These are phyloP conservation scores for Dasyurus viverrinus DNA, from an alignment of 2,113 vertebrate species.

Conservation along the genomic window DNA sequence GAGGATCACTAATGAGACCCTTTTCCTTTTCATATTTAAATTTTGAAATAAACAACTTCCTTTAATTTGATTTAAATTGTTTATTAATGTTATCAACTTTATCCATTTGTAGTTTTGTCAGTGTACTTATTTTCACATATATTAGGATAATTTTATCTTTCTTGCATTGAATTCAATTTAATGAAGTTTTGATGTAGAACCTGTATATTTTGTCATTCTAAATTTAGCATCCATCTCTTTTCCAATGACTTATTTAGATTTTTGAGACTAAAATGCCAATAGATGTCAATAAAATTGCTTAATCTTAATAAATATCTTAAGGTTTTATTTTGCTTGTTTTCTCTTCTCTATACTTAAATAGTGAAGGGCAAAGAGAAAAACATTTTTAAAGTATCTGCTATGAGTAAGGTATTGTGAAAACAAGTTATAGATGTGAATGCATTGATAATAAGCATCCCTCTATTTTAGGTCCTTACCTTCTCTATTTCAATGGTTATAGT, in stretches of 20 bases:
- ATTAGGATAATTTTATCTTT: slow-evolving; percentile 1
- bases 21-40: slow-evolving; percentile 56
- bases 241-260: neutral
- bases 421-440: neutral
- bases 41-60: slow-evolving; percentile 21
- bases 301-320: neutral
- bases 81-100: neutral
- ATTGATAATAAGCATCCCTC: neutral
- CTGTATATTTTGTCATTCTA: neutral
- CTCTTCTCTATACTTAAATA: neutral
- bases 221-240: neutral
- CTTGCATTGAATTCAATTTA: neutral
- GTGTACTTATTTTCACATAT: neutral
- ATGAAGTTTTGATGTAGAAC: neutral
- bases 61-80: slow-evolving; percentile 1
- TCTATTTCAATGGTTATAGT: neutral
- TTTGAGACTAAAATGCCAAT: neutral
- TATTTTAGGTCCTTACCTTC: neutral
- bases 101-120: neutral
- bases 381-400: neutral
- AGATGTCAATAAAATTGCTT: neutral
- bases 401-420: neutral
- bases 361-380: neutral
- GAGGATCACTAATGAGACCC: slow-evolving; percentile 54
- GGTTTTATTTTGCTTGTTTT: neutral